Conservation (phyloP, 2,113 vertebrate genomes). For the Anoura caudifer region DNA sequence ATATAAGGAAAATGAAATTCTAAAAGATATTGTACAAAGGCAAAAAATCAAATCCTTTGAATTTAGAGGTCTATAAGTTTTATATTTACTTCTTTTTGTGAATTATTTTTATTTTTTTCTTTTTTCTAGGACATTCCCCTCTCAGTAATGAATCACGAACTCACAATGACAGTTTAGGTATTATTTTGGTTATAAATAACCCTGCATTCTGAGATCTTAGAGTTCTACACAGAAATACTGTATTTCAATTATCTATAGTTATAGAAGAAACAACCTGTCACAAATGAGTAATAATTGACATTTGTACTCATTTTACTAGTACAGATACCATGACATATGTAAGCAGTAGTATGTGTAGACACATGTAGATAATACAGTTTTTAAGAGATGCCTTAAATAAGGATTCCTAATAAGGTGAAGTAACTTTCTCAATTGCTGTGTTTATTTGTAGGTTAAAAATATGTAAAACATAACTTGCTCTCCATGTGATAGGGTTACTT, state of each 20-base stretch:
- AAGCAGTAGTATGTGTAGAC: background rate
- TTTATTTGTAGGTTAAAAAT: background rate
- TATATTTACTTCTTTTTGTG: background rate
- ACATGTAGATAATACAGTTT: background rate
- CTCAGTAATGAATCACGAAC: fast-evolving
- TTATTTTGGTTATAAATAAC: background rate
- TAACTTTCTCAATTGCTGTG: background rate
- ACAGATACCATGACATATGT: background rate
- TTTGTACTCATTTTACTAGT: background rate
- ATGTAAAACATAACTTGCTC: background rate
- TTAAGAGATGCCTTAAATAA: background rate
- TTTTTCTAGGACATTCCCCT: background rate
- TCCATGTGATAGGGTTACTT: background rate
- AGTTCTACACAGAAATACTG: background rate
- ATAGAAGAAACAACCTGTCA: background rate
- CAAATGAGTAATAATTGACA: background rate
- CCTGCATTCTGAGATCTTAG: background rate
- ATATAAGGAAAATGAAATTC: background rate
- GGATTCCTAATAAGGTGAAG: background rate
- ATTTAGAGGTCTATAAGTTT: background rate
- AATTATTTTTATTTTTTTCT: background rate
- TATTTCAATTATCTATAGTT: background rate
- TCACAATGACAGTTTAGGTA: background rate
- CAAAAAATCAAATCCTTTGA: background rate
- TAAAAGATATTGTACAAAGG: background rate